Conservation (phyloP, 1,140 invertebrate genomes). For the Scaptomyza montana region DNA sequence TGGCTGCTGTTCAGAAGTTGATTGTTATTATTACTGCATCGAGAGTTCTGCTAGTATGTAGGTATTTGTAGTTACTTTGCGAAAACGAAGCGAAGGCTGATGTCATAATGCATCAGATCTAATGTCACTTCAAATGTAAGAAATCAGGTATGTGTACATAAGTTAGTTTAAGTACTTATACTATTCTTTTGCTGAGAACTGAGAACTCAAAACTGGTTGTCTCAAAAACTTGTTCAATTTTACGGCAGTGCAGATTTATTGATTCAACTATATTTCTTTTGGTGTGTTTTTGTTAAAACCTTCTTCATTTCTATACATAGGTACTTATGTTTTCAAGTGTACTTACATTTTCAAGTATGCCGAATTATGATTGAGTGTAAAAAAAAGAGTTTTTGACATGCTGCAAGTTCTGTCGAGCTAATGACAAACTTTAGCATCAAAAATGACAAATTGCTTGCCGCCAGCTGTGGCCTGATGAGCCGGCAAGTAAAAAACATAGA, state of each 20-base stretch:
- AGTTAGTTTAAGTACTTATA: background rate
- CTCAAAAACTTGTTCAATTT: conserved; percentile 59
- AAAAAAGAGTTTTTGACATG: background rate
- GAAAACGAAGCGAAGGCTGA: background rate
- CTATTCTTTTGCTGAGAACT: no score
- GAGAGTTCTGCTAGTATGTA: no score
- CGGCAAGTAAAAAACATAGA: no score
- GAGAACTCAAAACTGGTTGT: conserved; percentile 7
- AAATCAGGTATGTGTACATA: conserved; percentile 1
- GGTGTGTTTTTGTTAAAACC: no score
- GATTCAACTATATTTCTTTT: no score
- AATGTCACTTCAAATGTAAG: background rate
- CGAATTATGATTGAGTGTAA: no score
- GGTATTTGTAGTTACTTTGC: conserved; percentile 1
- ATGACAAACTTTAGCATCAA: conserved; percentile 45
- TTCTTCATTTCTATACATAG: no score
- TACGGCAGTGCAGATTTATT: conserved; percentile 41
- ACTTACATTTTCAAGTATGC: background rate
- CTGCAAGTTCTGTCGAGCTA: conserved; percentile 22
- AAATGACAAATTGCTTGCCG: conserved; percentile 60
- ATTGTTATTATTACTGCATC: background rate
- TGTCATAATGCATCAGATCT: background rate
- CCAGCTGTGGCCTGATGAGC: background rate
- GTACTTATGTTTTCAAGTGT: background rate
- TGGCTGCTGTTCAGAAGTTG: background rate